Evolutionary conservation across 2,113 vertebrate genomes (phyloP), one percentile per base, ranked within the genome.

Genomic region (Poeciliopsis turrubarensis): DNA sequence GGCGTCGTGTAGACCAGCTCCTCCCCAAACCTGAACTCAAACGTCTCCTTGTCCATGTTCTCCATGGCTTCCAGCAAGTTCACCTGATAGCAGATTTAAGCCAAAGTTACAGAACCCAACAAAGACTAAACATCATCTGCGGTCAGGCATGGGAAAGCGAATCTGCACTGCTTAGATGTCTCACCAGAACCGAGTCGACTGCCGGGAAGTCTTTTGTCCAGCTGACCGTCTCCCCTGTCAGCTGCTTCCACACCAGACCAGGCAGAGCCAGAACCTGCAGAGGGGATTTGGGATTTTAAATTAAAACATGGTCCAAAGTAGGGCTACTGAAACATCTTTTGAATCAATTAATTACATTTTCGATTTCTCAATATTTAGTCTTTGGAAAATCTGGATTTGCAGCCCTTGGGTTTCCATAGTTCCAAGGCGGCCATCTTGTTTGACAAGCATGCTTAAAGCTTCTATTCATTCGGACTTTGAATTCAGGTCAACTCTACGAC

Each of bases 1-100:
- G 96, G 95, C 0, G 97, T 99, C 0, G 96, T 98, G 92, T 98
- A 98, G 0, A 97, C 96, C 83, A 99, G 92, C 80, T 99, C 98
- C 80, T 96, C 96, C 15, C 97, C 97, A 78, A 99, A 99, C 86
- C 97, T 96, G 91, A 98, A 98, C 81, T 99, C 97, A 88, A 96
- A 99, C 0, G 96, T 98, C 65, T 96, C 97, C 88, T 95, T 96
- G 92, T 99, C 98, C 97, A 98, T 98, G 80, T 94, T 95, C 89
- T 98, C 97, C 95, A 99, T 99, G 89, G 97, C 96, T 41, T 99
- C 98, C 83, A 99, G 88, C 26, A 98, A 94, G 84, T 98, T 99
- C 64, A 99, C 97, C 98, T 99, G 85, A 47, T 64, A 64, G 80
- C 51, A 87, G 44, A 76, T 37, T 17, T 13, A n/a, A 63, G n/a